These are phyloP conservation scores for Zaprionus ghesquierei DNA, from an alignment of 1,140 invertebrate genomes.

Conservation along the genomic window DNA sequence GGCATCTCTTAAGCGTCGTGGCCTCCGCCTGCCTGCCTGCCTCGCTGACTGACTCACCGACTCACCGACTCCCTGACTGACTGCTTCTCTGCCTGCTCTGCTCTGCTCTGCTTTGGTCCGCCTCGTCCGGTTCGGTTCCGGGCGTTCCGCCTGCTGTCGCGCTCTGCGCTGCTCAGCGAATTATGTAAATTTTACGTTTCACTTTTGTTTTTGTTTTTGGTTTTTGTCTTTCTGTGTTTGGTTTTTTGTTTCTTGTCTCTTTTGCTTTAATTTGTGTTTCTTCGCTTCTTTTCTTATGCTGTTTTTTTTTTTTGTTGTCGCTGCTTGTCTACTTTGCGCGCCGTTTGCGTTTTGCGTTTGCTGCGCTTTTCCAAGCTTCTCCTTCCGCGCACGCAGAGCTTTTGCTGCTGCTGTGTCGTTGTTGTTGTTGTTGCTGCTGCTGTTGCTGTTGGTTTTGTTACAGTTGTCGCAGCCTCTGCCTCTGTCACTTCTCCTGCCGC, in stretches of 20 bases:
- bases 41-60: not conserved
- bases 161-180: conserved; percentile 5
- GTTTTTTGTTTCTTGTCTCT: conserved; percentile 3
- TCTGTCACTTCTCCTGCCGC: not conserved
- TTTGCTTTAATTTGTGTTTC: conserved; percentile 10
- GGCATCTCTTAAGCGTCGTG: conserved; percentile 85
- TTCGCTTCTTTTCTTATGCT: not conserved
- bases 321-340: conserved; percentile 14
- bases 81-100: not conserved
- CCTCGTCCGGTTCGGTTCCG: not conserved
- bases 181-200: conserved; percentile 47
- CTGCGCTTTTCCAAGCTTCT: not conserved
- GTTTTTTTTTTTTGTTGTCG: not conserved
- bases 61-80: not conserved
- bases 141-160: not conserved
- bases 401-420: not conserved
- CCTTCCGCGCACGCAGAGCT: not conserved
- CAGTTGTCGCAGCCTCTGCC: conserved; percentile 11
- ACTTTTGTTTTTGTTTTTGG: conserved; percentile 27
- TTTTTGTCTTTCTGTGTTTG: not conserved
- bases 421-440: not conserved
- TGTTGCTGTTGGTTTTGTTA: not conserved
- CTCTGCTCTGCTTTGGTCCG: not conserved
- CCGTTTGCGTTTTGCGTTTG: conserved; percentile 14
- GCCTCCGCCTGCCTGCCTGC: not conserved